phyloP scores from a whole-genome alignment of 2,797 vertebrate species.

The Diglossa cyanea region DNA sequence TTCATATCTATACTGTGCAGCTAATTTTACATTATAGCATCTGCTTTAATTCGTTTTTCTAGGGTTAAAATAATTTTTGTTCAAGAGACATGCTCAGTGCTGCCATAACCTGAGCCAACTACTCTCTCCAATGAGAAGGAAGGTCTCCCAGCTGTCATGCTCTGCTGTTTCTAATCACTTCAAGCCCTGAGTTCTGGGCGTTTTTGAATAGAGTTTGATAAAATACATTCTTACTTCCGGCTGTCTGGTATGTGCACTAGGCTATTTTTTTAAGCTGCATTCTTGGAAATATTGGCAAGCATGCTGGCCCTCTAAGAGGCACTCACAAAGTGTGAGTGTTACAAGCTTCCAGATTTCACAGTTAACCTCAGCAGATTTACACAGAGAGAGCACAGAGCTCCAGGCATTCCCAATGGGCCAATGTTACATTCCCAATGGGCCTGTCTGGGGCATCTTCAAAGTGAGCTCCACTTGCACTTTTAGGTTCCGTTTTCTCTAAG shows the following conservation, averaged over 20 bases:
- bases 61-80: background rate
- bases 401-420: background rate
- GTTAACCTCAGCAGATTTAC: background rate
- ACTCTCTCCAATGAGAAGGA: background rate
- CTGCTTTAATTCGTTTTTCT: background rate
- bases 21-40: background rate
- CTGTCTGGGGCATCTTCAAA: background rate
- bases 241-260: constrained; percentile 17
- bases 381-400: background rate
- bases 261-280: constrained; percentile 44
- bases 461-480: background rate
- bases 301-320: background rate
- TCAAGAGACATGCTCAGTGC: background rate
- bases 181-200: background rate
- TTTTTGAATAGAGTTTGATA: background rate
- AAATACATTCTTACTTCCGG: constrained; percentile 11
- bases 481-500: background rate
- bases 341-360: background rate
- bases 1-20: background rate
- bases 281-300: constrained; percentile 34
- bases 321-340: background rate
- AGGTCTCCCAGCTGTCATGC: background rate
- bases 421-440: background rate
- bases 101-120: background rate
- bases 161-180: constrained; percentile 23